Conservation (phyloP, 1,140 invertebrate genomes). For the Thrips palmi region DNA sequence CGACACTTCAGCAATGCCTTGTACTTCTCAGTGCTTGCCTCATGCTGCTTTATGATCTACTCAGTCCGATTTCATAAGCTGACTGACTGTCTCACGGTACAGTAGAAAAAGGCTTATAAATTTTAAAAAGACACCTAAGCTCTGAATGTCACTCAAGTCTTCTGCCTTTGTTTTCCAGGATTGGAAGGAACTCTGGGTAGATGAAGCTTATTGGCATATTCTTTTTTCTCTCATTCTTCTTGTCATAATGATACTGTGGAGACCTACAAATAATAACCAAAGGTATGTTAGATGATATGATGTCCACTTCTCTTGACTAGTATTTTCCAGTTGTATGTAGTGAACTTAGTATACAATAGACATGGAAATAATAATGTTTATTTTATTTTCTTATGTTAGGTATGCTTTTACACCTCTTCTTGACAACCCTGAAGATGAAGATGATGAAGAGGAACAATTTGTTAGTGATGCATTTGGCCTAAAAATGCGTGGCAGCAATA, state of each 20-base stretch:
- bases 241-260: conserved; percentile 87
- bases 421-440: conserved; percentile 68
- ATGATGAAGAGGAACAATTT: conserved; percentile 63
- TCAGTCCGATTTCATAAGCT: conserved; percentile 61
- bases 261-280: conserved; percentile 88
- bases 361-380: conserved; percentile 2
- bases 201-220: conserved; percentile 88
- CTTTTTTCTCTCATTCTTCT: conserved; percentile 72
- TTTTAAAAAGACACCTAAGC: too few relatives aligned
- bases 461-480: conserved; percentile 70
- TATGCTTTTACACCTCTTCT: conserved; percentile 85
- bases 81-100: conserved; percentile 46
- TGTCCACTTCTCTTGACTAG: not conserved
- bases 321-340: conserved; percentile 1
- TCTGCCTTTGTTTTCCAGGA: too few relatives aligned
- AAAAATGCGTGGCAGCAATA: conserved; percentile 38
- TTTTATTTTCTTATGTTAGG: conserved; percentile 20
- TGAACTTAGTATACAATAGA: too few relatives aligned
- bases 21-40: conserved; percentile 73
- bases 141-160: too few relatives aligned
- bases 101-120: too few relatives aligned
- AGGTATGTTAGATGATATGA: conserved; percentile 22
- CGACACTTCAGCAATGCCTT: conserved; percentile 85
- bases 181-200: conserved; percentile 82
- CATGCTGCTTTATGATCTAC: conserved; percentile 83